Percentiles rank a stretch among this genome's conserved stretches.
These are phyloP conservation scores for Stegastes partitus DNA, from an alignment of 2,113 vertebrate species.

Conservation along the genomic window DNA sequence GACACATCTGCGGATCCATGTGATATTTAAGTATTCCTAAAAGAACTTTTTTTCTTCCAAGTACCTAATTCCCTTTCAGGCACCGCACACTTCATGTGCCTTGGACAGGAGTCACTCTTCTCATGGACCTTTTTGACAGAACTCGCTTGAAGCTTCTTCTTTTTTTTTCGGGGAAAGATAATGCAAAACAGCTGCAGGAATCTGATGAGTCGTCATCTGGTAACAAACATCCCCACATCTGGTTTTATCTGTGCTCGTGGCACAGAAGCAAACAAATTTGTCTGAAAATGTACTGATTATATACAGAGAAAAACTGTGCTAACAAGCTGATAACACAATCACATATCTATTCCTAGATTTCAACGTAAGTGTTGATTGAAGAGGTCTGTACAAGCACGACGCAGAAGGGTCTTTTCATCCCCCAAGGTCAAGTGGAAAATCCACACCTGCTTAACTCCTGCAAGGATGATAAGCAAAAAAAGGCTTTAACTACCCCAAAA, in stretches of 20 bases:
- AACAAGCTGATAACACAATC: slow-evolving; percentile 24
- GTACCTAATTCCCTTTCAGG: slow-evolving; percentile 32
- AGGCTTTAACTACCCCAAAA: not conserved
- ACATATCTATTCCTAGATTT: not conserved
- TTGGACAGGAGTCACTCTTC: slow-evolving; percentile 55
- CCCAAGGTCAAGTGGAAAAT: slow-evolving; percentile 23
- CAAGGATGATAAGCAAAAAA: slow-evolving; percentile 13
- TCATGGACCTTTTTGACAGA: slow-evolving; percentile 48
- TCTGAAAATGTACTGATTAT: slow-evolving; percentile 41
- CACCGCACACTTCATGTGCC: slow-evolving; percentile 42
- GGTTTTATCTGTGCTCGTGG: slow-evolving; percentile 71
- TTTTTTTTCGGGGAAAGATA: slow-evolving; percentile 50
- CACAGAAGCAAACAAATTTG: slow-evolving; percentile 30
- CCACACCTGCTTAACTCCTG: not conserved
- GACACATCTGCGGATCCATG: slow-evolving; percentile 28
- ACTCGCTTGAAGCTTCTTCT: slow-evolving; percentile 38
- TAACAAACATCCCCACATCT: slow-evolving; percentile 77
- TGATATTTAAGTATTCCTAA: slow-evolving; percentile 43
- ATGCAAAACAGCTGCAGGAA: slow-evolving; percentile 80
- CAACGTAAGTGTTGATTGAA: not conserved
- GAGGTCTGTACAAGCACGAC: not conserved
- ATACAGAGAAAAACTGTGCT: slow-evolving; percentile 12
- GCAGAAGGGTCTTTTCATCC: not conserved
- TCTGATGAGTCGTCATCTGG: slow-evolving; percentile 75
- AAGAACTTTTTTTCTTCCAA: slow-evolving; percentile 30